A percentile compares a stretch with the other conserved stretches of the same genome.
Evolutionary conservation across 2,888 invertebrate species (phyloP).

Genomic region (Heliconius cydno): DNA sequence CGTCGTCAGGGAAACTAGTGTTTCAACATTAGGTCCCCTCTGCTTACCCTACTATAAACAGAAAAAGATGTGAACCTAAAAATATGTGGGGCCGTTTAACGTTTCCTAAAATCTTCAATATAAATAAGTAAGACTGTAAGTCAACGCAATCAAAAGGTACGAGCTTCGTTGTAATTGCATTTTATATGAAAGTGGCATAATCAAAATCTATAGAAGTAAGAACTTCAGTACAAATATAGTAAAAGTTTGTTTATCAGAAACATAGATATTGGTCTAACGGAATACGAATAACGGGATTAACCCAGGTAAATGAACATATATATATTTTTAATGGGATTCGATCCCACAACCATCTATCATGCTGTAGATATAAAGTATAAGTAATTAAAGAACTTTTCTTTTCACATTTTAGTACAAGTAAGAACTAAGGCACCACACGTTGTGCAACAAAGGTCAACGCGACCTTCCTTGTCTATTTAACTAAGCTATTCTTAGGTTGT

Average conservation of each 20-base stretch:
- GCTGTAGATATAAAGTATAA: neutral
- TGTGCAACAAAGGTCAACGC: constrained; percentile 4
- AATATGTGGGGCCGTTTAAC: neutral
- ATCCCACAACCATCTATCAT: neutral
- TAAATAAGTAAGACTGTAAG: too few species aligned
- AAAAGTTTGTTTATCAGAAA: too few species aligned
- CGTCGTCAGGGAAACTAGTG: neutral
- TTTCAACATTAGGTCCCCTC: neutral
- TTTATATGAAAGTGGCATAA: too few species aligned
- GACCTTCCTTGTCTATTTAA: constrained; percentile 3
- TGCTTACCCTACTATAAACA: neutral
- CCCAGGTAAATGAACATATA: too few species aligned
- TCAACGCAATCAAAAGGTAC: too few species aligned
- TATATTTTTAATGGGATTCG: neutral
- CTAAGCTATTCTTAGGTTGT: constrained; percentile 9
- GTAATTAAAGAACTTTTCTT: neutral
- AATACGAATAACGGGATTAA: too few species aligned
- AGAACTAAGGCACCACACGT: neutral
- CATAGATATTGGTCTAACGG: too few species aligned
- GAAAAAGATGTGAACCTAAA: neutral
- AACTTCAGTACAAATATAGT: too few species aligned
- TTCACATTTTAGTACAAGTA: neutral
- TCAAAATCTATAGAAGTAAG: too few species aligned
- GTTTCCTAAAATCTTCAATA: too few species aligned
- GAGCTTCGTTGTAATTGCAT: too few species aligned